Base-by-base conservation (phyloP, 2,797 vertebrate genomes). In the Leucoraja ocellata region DNA sequence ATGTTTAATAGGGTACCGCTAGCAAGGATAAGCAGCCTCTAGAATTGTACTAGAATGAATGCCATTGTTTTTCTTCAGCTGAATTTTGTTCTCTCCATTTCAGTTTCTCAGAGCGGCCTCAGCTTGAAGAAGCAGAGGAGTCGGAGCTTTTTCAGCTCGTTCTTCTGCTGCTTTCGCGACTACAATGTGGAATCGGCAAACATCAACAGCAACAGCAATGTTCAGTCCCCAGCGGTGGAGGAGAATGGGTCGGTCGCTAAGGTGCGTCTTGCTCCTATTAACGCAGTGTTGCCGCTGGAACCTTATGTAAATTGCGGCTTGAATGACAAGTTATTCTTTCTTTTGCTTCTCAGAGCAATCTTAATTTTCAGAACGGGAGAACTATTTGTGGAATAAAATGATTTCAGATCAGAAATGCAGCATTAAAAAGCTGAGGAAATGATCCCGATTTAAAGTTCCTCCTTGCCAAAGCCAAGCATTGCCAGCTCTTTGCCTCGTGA, bases 131-230 rank as follows among this genome's bases (percentile, higher is more conserved):
- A 99, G 96, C 98, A 98, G 94, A 97, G 98, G 78, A 98, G 96
- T 95, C 96, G 98, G 93, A 98, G 98, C 96, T 98, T 99, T 96
- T 98, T 99, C 95, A 99, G 98, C 96, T 98, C 98, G 93, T 98
- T 99, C 96, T 98, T 99, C 96, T 99, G 99, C 97, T 99, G 99
- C 96, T 99, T 99, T 96, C 98, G 98, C 92, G 98, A 98, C 96
- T 98, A 99, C 96, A 97, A 98, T 98, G 98, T 96, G 94, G 98
- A 99, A 93, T 95, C 97, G 76, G 97, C 98, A 10, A 95, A 97
- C 68, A 94, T 96, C 96, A 98, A 98, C 94, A 97, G 97, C 96
- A 96, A 96, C 95, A 96, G 96, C 93, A 96, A 96, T 93, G 96
- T 96, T 95, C 97, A 98, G 94, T 97, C 98, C 93, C 97, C 97